Evolutionary conservation across 2,797 vertebrate genomes (phyloP), one percentile per base, ranked within the genome.

Genomic region (Botia almorhae): DNA sequence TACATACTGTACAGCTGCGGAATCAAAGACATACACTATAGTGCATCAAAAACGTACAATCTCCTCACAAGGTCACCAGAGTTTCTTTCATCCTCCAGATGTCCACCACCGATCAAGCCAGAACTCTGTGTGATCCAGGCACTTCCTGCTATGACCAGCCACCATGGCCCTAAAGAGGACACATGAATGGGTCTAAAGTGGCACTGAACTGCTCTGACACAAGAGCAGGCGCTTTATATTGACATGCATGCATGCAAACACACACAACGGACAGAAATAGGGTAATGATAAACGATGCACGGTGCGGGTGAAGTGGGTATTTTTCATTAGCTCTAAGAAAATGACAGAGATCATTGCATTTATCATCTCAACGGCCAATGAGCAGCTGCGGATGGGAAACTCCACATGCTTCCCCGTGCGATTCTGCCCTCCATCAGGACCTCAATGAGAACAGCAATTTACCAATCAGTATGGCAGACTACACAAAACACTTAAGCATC

Each of bases 321-420:
- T 72, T 72, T 73, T 73, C 69, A 73, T 80, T 80, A 80, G 64
- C 69, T 80, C 60, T 48, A 46, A 46, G 33, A 33, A 67, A 79
- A 48, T 64, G 78, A 80, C 78, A 80, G 69, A 65, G 69, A 61
- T 80, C 69, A 74, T 33, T 65, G 77, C 50, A 80, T 80, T 80
- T 73, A 73, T 80, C 69, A 80, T 80, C 69, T 55, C 69, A 72
- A 58, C 0, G 29, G 69, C 21, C 69, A 48, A 58, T 72, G 33
- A 79, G 48, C 23, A 55, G 60, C 33, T 65, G 69, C 33, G 63
- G 56, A 63, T 79, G 56, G 77, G 58, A 71, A 19, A 53, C 12
- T 61, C 8, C 36, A 14, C 60, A 17, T 13, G 58, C 8, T 48
- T 71, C 68, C 33, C 64, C 19, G 13, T 53, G 16, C 33, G 39